Conservation (phyloP, 2,797 vertebrate species). For the Rhinophrynus dorsalis region DNA sequence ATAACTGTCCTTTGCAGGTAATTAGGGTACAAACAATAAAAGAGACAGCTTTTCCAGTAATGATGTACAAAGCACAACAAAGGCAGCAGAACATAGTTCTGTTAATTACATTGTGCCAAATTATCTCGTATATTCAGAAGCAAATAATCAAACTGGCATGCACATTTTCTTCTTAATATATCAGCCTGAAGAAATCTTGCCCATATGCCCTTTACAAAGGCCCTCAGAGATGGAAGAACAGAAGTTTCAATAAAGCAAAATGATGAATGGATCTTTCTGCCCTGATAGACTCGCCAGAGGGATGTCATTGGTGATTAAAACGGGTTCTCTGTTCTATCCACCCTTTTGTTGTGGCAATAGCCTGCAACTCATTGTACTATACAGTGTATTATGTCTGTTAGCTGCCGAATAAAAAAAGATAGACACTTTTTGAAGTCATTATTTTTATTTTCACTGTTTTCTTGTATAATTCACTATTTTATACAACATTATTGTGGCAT, state of each 20-base stretch:
- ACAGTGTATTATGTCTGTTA: no score
- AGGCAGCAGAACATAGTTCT: slow-evolving; percentile 4
- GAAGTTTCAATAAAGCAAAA: slow-evolving; percentile 30
- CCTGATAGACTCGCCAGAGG: slow-evolving; percentile 35
- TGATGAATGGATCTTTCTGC: slow-evolving; percentile 31
- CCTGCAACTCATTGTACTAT: neutral
- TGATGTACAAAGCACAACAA: slow-evolving; percentile 7
- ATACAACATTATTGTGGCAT: no score
- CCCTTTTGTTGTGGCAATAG: neutral
- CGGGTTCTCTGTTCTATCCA: neutral
- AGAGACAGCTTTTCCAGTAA: slow-evolving; percentile 18
- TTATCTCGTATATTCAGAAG: slow-evolving; percentile 19
- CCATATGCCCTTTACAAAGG: slow-evolving; percentile 38
- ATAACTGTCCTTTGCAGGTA: slow-evolving; percentile 26
- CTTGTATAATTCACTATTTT: no score
- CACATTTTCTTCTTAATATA: neutral
- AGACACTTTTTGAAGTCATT: no score
- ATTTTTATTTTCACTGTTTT: no score
- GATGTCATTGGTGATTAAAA: slow-evolving; percentile 37
- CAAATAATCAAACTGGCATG: neutral
- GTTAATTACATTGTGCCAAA: slow-evolving; percentile 29
- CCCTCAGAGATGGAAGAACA: slow-evolving; percentile 33
- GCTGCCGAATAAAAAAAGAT: no score
- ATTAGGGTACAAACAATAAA: slow-evolving; percentile 25
- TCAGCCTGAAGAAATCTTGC: slow-evolving; percentile 7